Base-by-base conservation (phyloP, 2,113 vertebrate genomes). In the Brachypodius melanocephalos region DNA sequence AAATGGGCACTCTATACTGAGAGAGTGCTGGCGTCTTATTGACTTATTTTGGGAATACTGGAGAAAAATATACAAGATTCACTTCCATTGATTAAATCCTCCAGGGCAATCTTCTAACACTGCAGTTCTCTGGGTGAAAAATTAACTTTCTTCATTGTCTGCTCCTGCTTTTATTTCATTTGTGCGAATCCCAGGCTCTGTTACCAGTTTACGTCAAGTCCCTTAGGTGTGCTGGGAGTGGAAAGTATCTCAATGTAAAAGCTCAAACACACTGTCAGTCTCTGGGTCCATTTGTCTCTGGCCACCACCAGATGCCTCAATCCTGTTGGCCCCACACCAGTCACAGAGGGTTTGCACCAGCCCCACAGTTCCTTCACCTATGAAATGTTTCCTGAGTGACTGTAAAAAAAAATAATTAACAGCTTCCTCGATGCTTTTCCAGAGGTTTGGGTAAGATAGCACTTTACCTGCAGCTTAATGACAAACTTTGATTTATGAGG, bases 11-110 rank as follows among this genome's bases (percentile, higher is more conserved):
- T 89, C 25, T 67, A 1, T 34, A 34, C 54, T 91, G 75, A 85
- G 68, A 69, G 82, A 85, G 54, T 72, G 43, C 67, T 79, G 77
- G 55, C 54, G 40, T 81, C 42, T 67, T 74, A 89, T 5, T 82
- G 95, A 94, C 69, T 90, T 87, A 74, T 48, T 96, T 93, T 85
- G 78, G 76, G 85, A 83, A 79, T 90, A 69, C 14, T 68, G 52
- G 73, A 93, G 75, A 68, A 91, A 92, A 92, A 78, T 43, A 88
- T 4, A 84, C 78, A 85, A 78, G 92, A 92, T 93, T 92, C 73
- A 58, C 78, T 95, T 75, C 40, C 95, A 95, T 90, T 89, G 91
- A 97, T 97, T 95, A 86, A 94, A 93, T 55, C 86, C 90, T 93
- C 52, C 65, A 48, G 90, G 82, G 85, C 72, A 81, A 19, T 89